Percentiles rank a stretch among this genome's conserved stretches.
These are phyloP conservation scores for Alosa sapidissima DNA, from an alignment of 2,797 vertebrate species.

Conservation along the genomic window DNA sequence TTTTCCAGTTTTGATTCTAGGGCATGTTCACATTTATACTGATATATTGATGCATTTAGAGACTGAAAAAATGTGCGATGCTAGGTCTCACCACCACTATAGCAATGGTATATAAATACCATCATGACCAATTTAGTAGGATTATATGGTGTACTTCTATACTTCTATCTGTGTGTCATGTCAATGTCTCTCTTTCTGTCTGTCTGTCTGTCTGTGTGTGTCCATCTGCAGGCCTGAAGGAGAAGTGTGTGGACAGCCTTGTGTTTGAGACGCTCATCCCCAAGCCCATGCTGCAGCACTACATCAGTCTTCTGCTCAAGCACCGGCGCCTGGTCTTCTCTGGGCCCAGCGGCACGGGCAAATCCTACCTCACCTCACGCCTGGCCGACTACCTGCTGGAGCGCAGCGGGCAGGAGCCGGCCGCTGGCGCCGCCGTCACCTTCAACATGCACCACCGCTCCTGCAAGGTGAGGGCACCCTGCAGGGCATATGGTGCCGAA, in stretches of 20 bases:
- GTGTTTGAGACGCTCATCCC: slow-evolving; percentile 95
- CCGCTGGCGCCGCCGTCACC: slow-evolving; percentile 81
- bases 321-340: slow-evolving; percentile 91
- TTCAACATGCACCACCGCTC: slow-evolving; percentile 97
- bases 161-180: neutral
- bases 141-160: neutral
- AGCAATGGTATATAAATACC: neutral
- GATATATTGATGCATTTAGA: neutral
- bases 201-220: neutral
- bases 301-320: slow-evolving; percentile 92
- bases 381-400: slow-evolving; percentile 92
- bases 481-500: neutral
- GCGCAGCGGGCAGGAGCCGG: slow-evolving; percentile 79
- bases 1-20: neutral
- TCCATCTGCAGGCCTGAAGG: slow-evolving; percentile 79
- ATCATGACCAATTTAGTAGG: neutral
- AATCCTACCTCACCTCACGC: slow-evolving; percentile 89
- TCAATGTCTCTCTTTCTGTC: neutral
- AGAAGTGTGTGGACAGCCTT: slow-evolving; percentile 91
- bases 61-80: neutral
- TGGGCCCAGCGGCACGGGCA: slow-evolving; percentile 93
- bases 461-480: slow-evolving; percentile 79
- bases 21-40: neutral
- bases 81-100: neutral
- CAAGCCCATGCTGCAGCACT: slow-evolving; percentile 97